These are phyloP conservation scores for Phodopus roborovskii DNA, from an alignment of 2,113 vertebrate genomes.

Conservation along the genomic window DNA sequence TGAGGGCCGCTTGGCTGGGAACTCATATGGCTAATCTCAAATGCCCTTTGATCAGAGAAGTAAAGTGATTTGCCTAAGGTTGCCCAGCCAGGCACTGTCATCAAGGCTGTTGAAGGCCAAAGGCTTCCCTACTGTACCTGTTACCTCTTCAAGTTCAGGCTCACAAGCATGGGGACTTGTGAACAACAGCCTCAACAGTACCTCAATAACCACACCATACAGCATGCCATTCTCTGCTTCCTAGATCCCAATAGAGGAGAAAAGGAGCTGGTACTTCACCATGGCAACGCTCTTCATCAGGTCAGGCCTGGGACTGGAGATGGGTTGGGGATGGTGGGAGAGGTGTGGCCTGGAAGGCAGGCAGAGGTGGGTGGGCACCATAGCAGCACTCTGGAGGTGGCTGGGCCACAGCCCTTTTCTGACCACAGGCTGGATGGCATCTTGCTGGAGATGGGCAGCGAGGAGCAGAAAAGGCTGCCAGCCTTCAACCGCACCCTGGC, in stretches of 20 bases:
- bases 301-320: slow-evolving; percentile 78
- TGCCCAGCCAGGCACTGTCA: neutral
- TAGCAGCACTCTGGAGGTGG: neutral
- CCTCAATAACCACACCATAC: neutral
- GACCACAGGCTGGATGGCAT: slow-evolving; percentile 88
- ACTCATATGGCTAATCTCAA: neutral
- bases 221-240: slow-evolving; percentile 41
- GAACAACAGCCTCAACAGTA: neutral
- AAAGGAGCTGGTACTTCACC: slow-evolving; percentile 92
- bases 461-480: slow-evolving; percentile 86
- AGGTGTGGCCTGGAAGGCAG: neutral
- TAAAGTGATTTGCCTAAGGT: neutral
- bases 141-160: neutral
- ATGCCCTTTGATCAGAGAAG: neutral
- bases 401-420: neutral
- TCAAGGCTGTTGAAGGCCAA: neutral
- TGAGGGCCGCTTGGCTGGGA: too few species aligned
- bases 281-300: slow-evolving; percentile 93
- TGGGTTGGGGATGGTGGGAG: neutral
- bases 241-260: slow-evolving; percentile 91
- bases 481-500: slow-evolving; percentile 90
- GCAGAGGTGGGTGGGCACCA: neutral
- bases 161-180: neutral
- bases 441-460: slow-evolving; percentile 85
- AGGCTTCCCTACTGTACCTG: neutral